Base-by-base conservation (phyloP, 2,888 invertebrate genomes). In the Pammene fasciana region DNA sequence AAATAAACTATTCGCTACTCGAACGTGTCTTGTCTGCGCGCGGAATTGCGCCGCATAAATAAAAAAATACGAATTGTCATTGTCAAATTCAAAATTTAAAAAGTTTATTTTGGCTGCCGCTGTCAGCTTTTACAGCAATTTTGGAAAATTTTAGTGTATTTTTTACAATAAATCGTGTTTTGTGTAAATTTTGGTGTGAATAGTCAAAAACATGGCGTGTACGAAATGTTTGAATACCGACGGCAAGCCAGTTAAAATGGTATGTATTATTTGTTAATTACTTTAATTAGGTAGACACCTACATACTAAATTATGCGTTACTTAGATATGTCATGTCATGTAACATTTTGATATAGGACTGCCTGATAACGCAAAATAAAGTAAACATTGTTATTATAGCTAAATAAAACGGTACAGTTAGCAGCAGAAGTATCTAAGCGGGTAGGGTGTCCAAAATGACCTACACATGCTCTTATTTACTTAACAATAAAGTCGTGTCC, bases 191-290 rank as follows among this genome's bases (percentile, higher is more conserved):
- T 72, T 70, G 65, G 73, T 64, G 70, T 72, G 36, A 71, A 64
- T 55, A 54, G 50, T 56, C 46, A 56, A 52, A 45, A 73, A 71
- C 75, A 90, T 90, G 89, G 83, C 88, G 79, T 89, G 90, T 71
- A 76, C 85, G 10, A 72, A 83, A 56, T 89, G 89, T 75, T 71
- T 83, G 75, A 79, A 80, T 71, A 77, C 80, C 38, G 84, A 83
- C 0, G 79, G 78, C 55, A 86, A 83, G 74, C 76, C 82, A 1
- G 78, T 83, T 38, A 86, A 82, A 81, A 87, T 84, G 86, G 89
- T 88, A 75, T 83, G 87, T 82, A 66, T 68, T 65, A 26, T 52
- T 48, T 3, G 16, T 6, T 48, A 48, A 48, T 16, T 16, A 2
- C 7, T 10, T 36, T 36, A 9, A 9, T 38, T 38, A 38, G 9